A percentile compares a stretch with the other conserved stretches of the same genome.
These are phyloP conservation scores for Telmatochromis sp. DNA, from an alignment of 2,113 vertebrate species.

Conservation along the genomic window DNA sequence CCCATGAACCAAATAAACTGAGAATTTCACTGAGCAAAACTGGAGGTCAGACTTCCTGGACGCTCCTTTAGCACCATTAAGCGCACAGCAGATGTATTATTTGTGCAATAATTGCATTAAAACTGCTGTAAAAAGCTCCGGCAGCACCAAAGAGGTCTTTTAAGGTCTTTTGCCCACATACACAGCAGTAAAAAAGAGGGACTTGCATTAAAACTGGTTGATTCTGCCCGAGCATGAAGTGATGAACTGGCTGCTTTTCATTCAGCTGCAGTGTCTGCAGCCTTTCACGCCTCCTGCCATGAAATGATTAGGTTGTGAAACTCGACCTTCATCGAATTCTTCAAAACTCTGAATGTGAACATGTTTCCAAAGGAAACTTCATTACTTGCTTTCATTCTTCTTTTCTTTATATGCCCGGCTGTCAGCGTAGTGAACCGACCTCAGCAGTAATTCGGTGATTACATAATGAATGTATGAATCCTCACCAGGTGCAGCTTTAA, in stretches of 20 bases:
- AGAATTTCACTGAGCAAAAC: background rate
- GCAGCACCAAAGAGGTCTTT: background rate
- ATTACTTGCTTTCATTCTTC: background rate
- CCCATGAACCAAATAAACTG: background rate
- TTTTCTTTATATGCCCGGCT: background rate
- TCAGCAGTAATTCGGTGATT: background rate
- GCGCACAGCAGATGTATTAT: background rate
- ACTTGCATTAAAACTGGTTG: background rate
- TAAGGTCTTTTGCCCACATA: background rate
- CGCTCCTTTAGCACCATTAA: fast-evolving
- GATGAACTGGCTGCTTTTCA: background rate
- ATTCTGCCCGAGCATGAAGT: background rate
- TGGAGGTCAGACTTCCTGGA: background rate
- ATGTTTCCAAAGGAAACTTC: background rate
- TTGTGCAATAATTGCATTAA: background rate
- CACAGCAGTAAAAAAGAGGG: background rate
- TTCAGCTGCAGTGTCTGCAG: background rate
- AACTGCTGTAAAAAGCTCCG: background rate
- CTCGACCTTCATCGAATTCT: background rate
- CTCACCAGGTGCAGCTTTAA: background rate
- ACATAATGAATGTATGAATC: background rate
- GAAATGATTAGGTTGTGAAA: background rate
- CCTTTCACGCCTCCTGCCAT: background rate
- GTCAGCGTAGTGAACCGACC: background rate
- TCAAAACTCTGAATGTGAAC: background rate